A percentile compares a stretch with the other conserved stretches of the same genome.
These are phyloP conservation scores for Carettochelys insculpta DNA, from an alignment of 2,113 vertebrate genomes.

Conservation along the genomic window DNA sequence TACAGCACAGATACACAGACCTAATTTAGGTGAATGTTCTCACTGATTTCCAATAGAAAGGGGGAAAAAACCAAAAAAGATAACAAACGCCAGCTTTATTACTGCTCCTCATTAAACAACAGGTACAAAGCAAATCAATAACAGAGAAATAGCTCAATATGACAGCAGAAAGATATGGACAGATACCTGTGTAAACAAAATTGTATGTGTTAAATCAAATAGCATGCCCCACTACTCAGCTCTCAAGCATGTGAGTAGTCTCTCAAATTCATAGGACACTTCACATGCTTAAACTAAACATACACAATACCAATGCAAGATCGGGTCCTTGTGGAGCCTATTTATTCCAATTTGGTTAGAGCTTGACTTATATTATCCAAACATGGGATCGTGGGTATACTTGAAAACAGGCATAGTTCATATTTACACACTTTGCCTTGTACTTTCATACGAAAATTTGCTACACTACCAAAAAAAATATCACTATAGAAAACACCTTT, in stretches of 20 bases:
- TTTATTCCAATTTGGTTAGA: neutral
- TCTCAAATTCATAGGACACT: neutral
- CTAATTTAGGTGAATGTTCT: conserved; percentile 52
- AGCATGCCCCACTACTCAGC: neutral
- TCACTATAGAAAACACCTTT: neutral
- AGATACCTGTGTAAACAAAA: neutral
- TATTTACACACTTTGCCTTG: neutral
- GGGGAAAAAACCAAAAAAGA: conserved; percentile 18
- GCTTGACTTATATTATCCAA: neutral
- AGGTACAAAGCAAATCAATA: neutral
- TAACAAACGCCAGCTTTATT: conserved; percentile 13
- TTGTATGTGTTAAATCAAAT: neutral
- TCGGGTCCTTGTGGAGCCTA: neutral
- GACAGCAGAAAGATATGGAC: neutral
- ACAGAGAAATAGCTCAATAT: neutral
- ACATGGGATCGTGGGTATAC: neutral
- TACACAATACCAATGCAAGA: neutral
- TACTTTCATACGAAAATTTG: neutral
- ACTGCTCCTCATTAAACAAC: neutral
- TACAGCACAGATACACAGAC: conserved; percentile 31
- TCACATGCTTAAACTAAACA: neutral
- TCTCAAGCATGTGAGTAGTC: neutral
- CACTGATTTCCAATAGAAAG: conserved; percentile 62
- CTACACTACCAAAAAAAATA: neutral
- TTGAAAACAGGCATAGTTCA: neutral